These are phyloP conservation scores for Dasyprocta punctata DNA, from an alignment of 2,113 vertebrate genomes.

Conservation along the genomic window DNA sequence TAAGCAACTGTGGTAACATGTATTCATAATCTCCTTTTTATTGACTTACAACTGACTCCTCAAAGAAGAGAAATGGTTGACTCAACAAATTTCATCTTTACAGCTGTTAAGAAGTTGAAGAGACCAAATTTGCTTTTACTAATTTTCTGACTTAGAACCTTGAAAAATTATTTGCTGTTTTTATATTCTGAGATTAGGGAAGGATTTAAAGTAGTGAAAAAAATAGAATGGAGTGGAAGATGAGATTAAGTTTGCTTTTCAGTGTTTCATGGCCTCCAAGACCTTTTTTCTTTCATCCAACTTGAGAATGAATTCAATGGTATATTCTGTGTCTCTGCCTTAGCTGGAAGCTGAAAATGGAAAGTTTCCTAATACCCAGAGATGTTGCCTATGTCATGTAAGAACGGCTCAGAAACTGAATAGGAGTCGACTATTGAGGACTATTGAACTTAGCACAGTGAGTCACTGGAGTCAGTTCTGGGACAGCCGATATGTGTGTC, in stretches of 20 bases:
- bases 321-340: neutral
- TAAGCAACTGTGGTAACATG: neutral
- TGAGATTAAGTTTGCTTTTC: constrained; percentile 31
- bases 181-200: neutral
- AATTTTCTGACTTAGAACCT: constrained; percentile 40
- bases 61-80: constrained; percentile 23
- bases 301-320: neutral
- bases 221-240: constrained; percentile 21
- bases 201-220: constrained; percentile 48
- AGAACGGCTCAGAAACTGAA: neutral
- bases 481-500: neutral
- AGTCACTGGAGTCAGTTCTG: neutral
- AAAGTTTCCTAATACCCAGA: neutral
- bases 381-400: neutral
- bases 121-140: constrained; percentile 29
- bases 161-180: constrained; percentile 20
- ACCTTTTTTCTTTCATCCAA: neutral
- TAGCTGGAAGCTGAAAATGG: constrained; percentile 30
- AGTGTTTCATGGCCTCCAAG: neutral
- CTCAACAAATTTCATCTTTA: constrained; percentile 47
- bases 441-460: neutral
- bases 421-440: neutral
- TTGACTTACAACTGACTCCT: constrained; percentile 21
- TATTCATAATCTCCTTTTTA: neutral
- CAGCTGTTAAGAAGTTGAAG: constrained; percentile 34